Evolutionary conservation across 2,113 vertebrate species (phyloP).

Genomic region (Coturnix japonica): DNA sequence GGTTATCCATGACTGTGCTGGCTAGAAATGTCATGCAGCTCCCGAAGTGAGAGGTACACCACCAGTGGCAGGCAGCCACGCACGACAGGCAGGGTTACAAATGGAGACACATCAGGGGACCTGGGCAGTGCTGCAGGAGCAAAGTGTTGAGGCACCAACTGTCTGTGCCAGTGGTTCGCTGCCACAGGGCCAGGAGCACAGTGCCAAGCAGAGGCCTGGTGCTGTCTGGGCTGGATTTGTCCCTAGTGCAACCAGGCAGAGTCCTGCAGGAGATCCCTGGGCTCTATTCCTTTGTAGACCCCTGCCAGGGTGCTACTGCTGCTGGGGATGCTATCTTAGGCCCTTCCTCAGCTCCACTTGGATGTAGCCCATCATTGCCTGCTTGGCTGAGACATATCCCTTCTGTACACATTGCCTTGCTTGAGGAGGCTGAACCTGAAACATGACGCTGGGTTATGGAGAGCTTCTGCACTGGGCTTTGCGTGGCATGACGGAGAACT

Average conservation of each 20-base stretch:
- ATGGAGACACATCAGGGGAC: not conserved
- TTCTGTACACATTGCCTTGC: accelerated
- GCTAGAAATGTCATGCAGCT: not conserved
- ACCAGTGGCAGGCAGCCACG: not conserved
- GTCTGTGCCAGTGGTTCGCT: not conserved
- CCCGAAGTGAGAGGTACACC: not conserved
- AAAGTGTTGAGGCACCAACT: not conserved
- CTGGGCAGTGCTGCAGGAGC: not conserved
- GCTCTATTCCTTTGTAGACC: not conserved
- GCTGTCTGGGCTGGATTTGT: not conserved
- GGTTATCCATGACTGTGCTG: not conserved
- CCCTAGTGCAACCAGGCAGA: not conserved
- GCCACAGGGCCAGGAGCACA: accelerated
- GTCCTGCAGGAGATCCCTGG: not conserved
- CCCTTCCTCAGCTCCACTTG: not conserved
- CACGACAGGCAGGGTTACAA: not conserved
- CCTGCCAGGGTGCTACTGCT: not conserved
- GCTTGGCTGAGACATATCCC: not conserved
- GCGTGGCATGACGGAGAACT: not conserved
- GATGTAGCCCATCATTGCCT: not conserved
- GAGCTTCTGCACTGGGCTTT: not conserved
- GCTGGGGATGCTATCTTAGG: not conserved
- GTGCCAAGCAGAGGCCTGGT: not conserved
- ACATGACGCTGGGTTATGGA: accelerated
- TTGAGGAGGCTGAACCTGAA: not conserved